Conservation (phyloP, 1,140 invertebrate genomes). For the Brachionus asplanchnoidis region DNA sequence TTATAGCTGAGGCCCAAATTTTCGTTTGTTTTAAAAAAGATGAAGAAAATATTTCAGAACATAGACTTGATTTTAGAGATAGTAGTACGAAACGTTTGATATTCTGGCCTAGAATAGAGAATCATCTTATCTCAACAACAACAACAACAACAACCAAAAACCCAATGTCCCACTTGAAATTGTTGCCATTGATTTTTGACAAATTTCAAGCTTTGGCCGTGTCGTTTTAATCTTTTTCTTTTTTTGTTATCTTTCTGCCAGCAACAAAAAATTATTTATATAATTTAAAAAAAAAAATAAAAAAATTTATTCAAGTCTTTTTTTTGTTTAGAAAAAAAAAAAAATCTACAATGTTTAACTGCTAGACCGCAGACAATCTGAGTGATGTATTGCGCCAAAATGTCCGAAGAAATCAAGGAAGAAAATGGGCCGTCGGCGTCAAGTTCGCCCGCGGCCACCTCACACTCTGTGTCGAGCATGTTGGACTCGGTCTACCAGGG, state of each 20-base stretch:
- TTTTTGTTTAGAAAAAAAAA: background rate
- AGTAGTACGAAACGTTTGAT: background rate
- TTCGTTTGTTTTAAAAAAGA: constrained; percentile 3
- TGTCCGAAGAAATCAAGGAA: background rate
- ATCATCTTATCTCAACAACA: background rate
- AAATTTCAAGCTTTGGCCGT: background rate
- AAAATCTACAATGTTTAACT: background rate
- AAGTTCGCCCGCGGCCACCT: background rate
- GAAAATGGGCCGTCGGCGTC: background rate
- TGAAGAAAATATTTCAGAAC: background rate
- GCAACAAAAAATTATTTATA: background rate
- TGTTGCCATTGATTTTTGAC: background rate
- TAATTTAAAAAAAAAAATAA: background rate
- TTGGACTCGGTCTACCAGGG: background rate
- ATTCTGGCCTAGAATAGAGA: constrained; percentile 6
- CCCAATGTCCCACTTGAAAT: background rate
- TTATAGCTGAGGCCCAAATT: background rate
- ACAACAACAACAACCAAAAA: background rate
- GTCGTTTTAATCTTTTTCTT: background rate
- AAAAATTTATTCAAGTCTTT: background rate
- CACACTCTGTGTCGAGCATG: background rate
- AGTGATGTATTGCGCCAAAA: background rate
- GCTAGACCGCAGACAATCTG: background rate
- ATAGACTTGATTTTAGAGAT: background rate
- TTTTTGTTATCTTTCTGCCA: background rate